Base-by-base conservation (phyloP, 2,113 vertebrate genomes). In the sheep (Ovis aries) region DNA sequence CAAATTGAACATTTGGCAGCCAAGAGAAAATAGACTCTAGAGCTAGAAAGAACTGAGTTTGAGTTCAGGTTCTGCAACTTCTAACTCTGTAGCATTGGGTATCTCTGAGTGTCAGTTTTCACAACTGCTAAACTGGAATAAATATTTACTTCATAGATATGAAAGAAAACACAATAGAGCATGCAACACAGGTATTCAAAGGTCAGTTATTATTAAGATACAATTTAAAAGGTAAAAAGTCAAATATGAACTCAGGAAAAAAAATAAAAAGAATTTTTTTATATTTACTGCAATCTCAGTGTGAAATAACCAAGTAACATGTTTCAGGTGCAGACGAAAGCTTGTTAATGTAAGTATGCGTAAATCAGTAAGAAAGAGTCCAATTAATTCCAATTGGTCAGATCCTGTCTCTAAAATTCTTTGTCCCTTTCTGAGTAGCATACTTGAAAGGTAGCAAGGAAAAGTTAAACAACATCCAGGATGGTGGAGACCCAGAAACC, bases 91-190 rank as follows among this genome's bases (percentile, higher is more conserved):
- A 81, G 93, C 55, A 13, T 0, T 86, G 67, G 36, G 21, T 40
- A 85, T 88, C 55, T 85, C 89, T 93, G 43, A 55, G 60, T 80
- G n/a, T 98, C 92, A 83, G 36, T 91, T 95, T 97, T 83, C 60
- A 91, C 60, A 95, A 31, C 1, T 94, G 19, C 17, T 87, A 92
- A 91, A 52, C 94, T 57, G 71, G 19, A 91, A 55, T 31, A 21
- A 92, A 52, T 80, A 88, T 62, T 57, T 81, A 62, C 53, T 87
- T 91, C 23, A 62, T 27, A 88, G 40, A 82, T 67, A 81, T n/a
- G 59, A 59, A 93, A 83, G 78, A 80, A 96, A 88, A 85, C 19
- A 89, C 31, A 88, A 83, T 62, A 80, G 7, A 81, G 5, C 17
- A 40, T 9, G 9, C 1, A 84, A 15, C 27, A 21, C 5, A 48